Conservation (phyloP, 2,113 vertebrate genomes). For the Urocynchramus pylzowi region DNA sequence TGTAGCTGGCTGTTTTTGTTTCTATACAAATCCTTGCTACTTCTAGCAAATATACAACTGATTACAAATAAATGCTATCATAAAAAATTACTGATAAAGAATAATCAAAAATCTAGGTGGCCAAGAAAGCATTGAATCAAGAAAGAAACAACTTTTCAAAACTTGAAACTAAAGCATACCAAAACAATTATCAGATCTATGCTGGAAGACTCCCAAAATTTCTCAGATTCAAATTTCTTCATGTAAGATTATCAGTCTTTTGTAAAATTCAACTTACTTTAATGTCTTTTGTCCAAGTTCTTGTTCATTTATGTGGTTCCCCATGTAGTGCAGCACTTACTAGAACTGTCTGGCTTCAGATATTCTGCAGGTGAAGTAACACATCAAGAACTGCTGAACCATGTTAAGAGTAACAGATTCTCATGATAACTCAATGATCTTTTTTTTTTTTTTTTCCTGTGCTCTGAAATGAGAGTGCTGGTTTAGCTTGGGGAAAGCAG, state of each 20-base stretch:
- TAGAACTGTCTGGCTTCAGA: not conserved
- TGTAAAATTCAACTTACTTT: not conserved
- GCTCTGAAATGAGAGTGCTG: not conserved
- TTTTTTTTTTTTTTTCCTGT: not conserved
- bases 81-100: not conserved
- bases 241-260: not conserved
- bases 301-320: rapidly evolving
- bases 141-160: not conserved
- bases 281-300: not conserved
- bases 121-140: not conserved
- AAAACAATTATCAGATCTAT: not conserved
- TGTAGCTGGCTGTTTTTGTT: not conserved
- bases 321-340: not conserved
- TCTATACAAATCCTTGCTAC: not conserved
- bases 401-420: not conserved
- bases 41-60: not conserved
- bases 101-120: not conserved
- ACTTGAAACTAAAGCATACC: not conserved
- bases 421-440: not conserved
- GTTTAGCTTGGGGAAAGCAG: not conserved
- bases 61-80: not conserved
- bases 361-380: not conserved
- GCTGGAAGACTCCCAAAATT: not conserved
- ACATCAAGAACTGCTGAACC: not conserved
- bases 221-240: not conserved